Evolutionary conservation across 1,140 invertebrate species (phyloP).

Genomic region (Samia ricini): DNA sequence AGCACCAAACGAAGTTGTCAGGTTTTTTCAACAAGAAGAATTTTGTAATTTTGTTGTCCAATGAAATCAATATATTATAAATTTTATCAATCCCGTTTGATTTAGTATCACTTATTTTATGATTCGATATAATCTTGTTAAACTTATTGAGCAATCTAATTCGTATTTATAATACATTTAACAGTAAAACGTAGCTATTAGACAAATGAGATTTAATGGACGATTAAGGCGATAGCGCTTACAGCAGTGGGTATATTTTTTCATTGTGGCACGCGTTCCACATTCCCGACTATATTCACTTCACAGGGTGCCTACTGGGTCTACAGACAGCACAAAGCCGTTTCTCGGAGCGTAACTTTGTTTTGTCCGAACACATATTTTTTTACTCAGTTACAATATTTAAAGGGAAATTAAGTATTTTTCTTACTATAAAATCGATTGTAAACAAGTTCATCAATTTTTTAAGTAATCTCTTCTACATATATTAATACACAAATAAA

Average conservation of each 20-base stretch:
- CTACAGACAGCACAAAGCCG: background rate
- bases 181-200: background rate
- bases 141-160: background rate
- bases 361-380: background rate
- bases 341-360: background rate
- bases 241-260: background rate
- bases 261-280: constrained; percentile 21
- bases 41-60: too few relatives aligned
- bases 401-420: background rate
- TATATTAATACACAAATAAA: too few relatives aligned
- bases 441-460: too few relatives aligned
- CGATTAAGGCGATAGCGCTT: background rate
- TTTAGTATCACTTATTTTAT: too few relatives aligned
- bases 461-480: too few relatives aligned
- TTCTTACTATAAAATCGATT: too few relatives aligned
- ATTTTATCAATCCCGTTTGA: too few relatives aligned
- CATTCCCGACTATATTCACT: constrained; percentile 6
- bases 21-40: too few relatives aligned
- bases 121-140: too few relatives aligned
- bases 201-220: background rate
- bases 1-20: too few relatives aligned
- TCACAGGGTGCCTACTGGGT: background rate
- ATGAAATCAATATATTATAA: too few relatives aligned
- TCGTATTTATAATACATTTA: background rate
- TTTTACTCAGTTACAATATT: background rate